Conservation (phyloP, 2,113 vertebrate genomes). For the Platysteira castanea region DNA sequence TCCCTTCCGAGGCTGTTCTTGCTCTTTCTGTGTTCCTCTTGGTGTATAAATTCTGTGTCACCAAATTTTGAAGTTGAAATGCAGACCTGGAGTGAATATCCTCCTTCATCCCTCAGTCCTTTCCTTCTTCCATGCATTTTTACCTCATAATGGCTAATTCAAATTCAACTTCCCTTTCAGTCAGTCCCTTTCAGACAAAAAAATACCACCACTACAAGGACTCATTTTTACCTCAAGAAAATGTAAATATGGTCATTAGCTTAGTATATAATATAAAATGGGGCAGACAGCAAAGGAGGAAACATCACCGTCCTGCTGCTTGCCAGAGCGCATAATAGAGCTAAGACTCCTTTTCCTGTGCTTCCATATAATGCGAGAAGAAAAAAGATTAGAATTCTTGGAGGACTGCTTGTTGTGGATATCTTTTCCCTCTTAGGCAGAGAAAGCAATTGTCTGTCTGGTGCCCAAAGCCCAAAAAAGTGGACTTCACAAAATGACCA, state of each 20-base stretch:
- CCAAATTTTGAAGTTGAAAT: background rate
- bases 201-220: background rate
- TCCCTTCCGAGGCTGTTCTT: background rate
- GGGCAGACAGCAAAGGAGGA: background rate
- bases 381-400: constrained; percentile 38
- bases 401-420: background rate
- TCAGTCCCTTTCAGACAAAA: background rate
- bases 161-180: background rate
- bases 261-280: background rate
- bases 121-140: background rate
- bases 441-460: background rate
- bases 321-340: constrained; percentile 3
- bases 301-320: constrained; percentile 27
- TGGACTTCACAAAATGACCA: background rate
- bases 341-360: background rate
- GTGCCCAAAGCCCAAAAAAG: background rate
- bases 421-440: background rate
- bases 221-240: constrained; percentile 27
- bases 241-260: constrained; percentile 48
- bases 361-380: constrained; percentile 36
- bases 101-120: background rate
- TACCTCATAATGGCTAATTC: background rate
- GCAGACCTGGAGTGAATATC: background rate
- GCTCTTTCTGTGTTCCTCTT: background rate
- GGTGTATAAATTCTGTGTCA: background rate